Percentiles rank a stretch among this genome's conserved stretches.
Evolutionary conservation across 2,797 vertebrate genomes (phyloP).

Genomic region (Channa striata): DNA sequence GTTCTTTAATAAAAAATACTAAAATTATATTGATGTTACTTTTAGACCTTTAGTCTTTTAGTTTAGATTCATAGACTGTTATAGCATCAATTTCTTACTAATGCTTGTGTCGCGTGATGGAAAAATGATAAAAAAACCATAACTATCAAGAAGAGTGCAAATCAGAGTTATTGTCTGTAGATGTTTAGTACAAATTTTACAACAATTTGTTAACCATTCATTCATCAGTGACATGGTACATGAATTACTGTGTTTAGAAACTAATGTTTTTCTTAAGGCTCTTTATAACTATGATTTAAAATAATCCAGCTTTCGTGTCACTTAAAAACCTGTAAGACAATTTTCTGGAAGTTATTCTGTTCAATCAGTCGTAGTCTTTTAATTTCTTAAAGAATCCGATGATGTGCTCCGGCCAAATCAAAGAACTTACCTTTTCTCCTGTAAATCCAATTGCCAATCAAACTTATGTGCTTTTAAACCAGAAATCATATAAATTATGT

Average conservation of each 20-base stretch:
- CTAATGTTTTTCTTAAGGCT: too few relatives aligned
- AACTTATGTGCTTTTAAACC: not conserved
- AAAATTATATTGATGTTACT: constrained; percentile 38
- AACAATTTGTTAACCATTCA: not conserved
- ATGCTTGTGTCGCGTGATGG: not conserved
- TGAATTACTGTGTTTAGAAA: not conserved
- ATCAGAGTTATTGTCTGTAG: not conserved
- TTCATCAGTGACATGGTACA: not conserved
- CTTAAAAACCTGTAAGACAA: not conserved
- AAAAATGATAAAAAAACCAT: not conserved
- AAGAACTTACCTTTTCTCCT: not conserved
- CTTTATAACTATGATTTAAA: not conserved
- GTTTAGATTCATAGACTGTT: constrained; percentile 1
- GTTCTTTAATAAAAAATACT: constrained; percentile 82
- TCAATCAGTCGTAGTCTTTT: too few relatives aligned
- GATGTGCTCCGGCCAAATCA: not conserved
- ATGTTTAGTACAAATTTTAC: not conserved
- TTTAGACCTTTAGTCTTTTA: constrained; percentile 24
- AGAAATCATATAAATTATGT: not conserved
- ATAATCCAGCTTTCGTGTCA: not conserved
- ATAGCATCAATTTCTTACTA: not conserved
- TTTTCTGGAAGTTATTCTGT: not conserved
- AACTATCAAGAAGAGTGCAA: not conserved
- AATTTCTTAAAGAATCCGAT: not conserved
- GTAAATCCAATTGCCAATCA: too few relatives aligned